A percentile compares a stretch with the other conserved stretches of the same genome.
These are phyloP conservation scores for Pavo muticus DNA, from an alignment of 2,113 vertebrate species.

Conservation along the genomic window DNA sequence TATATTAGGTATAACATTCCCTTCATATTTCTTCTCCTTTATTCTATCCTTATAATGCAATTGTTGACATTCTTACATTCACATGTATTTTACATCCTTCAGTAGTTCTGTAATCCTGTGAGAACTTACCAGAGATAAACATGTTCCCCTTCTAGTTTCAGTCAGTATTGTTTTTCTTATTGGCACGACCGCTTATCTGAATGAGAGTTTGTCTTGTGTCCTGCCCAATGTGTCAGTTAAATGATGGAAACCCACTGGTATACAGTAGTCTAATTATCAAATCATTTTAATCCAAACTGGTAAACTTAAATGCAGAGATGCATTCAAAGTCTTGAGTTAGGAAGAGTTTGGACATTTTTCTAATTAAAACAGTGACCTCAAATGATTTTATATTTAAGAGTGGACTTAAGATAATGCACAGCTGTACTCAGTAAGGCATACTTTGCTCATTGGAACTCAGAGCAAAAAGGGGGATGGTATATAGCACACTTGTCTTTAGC, in stretches of 20 bases:
- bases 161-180: neutral
- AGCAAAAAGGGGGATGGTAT: neutral
- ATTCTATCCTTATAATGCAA: neutral
- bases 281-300: constrained; percentile 36
- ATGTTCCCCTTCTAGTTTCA: neutral
- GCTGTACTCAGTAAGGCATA: neutral
- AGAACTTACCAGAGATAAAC: constrained; percentile 8
- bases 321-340: neutral
- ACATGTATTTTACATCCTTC: neutral
- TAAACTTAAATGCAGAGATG: constrained; percentile 4
- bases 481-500: neutral
- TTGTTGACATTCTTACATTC: neutral
- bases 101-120: neutral
- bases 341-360: neutral
- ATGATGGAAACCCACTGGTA: neutral
- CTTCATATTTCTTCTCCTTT: constrained; percentile 38
- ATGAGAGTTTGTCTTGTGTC: constrained; percentile 17
- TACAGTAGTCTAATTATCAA: constrained; percentile 10
- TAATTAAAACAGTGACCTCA: constrained; percentile 42
- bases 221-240: neutral
- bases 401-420: neutral
- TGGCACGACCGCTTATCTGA: neutral
- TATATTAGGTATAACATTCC: neutral
- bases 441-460: neutral
- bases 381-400: constrained; percentile 25